These are phyloP conservation scores for Eueides isabella DNA, from an alignment of 1,140 invertebrate species.

Conservation along the genomic window DNA sequence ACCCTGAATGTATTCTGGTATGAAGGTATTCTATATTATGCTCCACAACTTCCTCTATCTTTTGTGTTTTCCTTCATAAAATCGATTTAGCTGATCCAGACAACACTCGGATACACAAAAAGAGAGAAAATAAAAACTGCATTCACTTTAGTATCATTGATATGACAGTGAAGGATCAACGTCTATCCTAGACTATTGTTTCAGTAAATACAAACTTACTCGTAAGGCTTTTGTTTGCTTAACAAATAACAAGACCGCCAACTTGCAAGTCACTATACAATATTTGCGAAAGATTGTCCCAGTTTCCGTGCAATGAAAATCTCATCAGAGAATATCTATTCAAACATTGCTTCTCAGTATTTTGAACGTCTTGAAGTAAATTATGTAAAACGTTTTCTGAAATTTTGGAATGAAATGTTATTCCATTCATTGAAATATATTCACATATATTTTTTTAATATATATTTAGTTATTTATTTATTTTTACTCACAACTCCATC, in stretches of 20 bases:
- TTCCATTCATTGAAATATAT: not conserved
- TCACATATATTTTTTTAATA: not conserved
- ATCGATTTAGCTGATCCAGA: too few relatives aligned
- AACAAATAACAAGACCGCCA: conserved; percentile 1
- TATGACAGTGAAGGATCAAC: conserved; percentile 10
- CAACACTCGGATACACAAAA: too few relatives aligned
- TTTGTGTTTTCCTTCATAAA: too few relatives aligned
- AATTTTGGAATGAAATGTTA: not conserved
- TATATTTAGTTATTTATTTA: not conserved
- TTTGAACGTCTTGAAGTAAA: not conserved
- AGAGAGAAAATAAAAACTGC: conserved; percentile 8
- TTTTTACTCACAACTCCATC: too few relatives aligned
- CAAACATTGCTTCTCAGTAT: not conserved
- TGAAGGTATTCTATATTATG: too few relatives aligned
- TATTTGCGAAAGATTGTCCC: not conserved
- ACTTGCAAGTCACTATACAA: conserved; percentile 6
- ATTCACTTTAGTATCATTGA: not conserved
- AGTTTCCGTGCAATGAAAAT: not conserved
- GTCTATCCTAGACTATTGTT: conserved; percentile 2
- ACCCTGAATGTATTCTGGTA: too few relatives aligned
- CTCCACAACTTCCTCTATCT: too few relatives aligned
- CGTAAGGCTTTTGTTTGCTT: conserved; percentile 9
- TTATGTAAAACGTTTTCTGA: not conserved
- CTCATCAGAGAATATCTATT: not conserved
- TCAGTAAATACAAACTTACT: conserved; percentile 10